Conservation (phyloP, 2,888 invertebrate genomes). For the Gari tellinella region DNA sequence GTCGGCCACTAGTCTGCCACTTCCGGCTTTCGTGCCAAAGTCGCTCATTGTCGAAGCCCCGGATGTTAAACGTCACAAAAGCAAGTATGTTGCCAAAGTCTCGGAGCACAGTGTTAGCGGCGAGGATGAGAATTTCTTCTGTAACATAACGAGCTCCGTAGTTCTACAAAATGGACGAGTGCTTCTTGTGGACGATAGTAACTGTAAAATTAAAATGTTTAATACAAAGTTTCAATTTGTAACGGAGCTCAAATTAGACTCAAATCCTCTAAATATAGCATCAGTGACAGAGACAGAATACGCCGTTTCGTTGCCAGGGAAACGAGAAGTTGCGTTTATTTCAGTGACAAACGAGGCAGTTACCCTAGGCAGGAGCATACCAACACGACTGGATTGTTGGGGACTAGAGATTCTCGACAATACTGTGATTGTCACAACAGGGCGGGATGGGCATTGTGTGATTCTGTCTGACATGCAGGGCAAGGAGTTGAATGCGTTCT, state of each 20-base stretch:
- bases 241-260: conserved; percentile 38
- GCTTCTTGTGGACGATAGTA: conserved; percentile 51
- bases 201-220: conserved; percentile 52
- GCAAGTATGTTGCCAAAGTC: conserved; percentile 43
- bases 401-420: conserved; percentile 41
- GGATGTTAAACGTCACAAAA: conserved; percentile 33
- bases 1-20: conserved; percentile 18
- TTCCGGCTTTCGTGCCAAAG: conserved; percentile 49
- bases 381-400: conserved; percentile 54
- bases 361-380: conserved; percentile 17
- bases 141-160: conserved; percentile 49
- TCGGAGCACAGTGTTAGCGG: conserved; percentile 38
- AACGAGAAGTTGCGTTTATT: conserved; percentile 43
- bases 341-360: conserved; percentile 20
- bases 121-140: conserved; percentile 42
- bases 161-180: conserved; percentile 48
- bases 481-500: conserved; percentile 44
- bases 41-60: conserved; percentile 11
- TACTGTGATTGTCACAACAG: conserved; percentile 35
- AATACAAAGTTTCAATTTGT: conserved; percentile 25
- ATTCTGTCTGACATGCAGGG: conserved; percentile 45
- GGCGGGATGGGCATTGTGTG: conserved; percentile 51
- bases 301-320: conserved; percentile 42
- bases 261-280: conserved; percentile 49
- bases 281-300: conserved; percentile 31